Evolutionary conservation across 2,113 vertebrate species (phyloP), one percentile per base, ranked within the genome.

Genomic region (Channa maculata): DNA sequence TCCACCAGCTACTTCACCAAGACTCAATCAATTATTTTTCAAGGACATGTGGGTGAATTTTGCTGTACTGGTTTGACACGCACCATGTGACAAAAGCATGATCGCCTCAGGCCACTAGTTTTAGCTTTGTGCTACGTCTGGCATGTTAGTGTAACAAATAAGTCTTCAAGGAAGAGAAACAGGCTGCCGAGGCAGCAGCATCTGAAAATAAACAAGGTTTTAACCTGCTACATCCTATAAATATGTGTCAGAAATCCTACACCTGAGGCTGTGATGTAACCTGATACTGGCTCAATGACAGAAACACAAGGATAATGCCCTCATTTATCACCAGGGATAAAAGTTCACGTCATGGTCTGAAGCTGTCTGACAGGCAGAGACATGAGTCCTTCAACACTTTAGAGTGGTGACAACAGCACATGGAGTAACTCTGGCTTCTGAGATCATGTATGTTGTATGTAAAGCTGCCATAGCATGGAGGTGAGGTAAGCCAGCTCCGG

Each of bases 151-250:
- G 86, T 84, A 85, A 90, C 79, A 81, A 86, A 82, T 81, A 86
- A 84, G 45, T 70, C 69, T 33, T 48, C 78, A 60, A 24, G 79
- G 71, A 63, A 74, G 65, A 68, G 61, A 41, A 61, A 75, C 24
- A 77, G 52, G 24, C 78, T 79, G 65, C 43, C 6, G 69, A 65
- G 71, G 71, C 69, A 63, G 89, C 82, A 85, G 74, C 66, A 43
- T 88, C 92, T 88, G 70, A 92, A 91, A 95, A 93, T 93, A 94
- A 92, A 87, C 77, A 2, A 15, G 85, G 59, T 75, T 88, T 89
- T 86, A 89, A 78, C 66, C 75, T 64, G 52, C 64, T 79, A n/a
- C 66, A n/a, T 79, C 80, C 82, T 80, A 89, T 90, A 89, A 90
- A 92, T 90, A 86, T 64, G 44, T 74, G 81, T 84, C 81, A 82